These are phyloP conservation scores for Hirtodrosophila histrioides DNA, from an alignment of 2,888 invertebrate species.

Conservation along the genomic window DNA sequence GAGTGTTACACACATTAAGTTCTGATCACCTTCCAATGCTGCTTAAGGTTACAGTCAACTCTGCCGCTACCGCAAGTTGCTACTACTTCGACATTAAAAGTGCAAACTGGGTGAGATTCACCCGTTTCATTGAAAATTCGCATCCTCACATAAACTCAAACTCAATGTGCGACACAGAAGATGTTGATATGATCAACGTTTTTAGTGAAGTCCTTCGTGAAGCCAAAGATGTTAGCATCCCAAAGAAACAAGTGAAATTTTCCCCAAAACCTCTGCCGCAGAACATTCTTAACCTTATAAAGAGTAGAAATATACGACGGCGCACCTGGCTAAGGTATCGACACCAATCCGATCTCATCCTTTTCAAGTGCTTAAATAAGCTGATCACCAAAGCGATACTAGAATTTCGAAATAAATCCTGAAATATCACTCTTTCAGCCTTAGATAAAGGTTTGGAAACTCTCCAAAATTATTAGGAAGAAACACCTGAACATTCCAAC, in stretches of 20 bases:
- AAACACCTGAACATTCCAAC: conserved; percentile 17
- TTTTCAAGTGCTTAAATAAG: not conserved
- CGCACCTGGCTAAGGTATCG: no score
- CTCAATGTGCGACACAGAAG: not conserved
- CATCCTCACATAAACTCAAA: not conserved
- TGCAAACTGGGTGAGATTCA: not conserved
- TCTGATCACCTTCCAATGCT: no score
- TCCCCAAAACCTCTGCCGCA: no score
- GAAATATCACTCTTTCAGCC: conserved; percentile 11
- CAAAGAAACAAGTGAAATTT: no score
- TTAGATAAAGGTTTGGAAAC: conserved; percentile 31
- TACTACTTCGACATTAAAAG: not conserved
- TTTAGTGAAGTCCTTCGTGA: conserved; percentile 2
- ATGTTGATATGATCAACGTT: not conserved
- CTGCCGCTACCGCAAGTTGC: no score
- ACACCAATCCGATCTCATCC: no score
- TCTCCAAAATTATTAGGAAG: conserved; percentile 30
- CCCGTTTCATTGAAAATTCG: not conserved
- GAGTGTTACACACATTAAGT: no score
- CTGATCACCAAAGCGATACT: conserved; percentile 15
- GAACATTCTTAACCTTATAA: no score
- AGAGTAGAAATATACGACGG: no score
- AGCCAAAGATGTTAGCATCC: not conserved
- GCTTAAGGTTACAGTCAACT: not conserved
- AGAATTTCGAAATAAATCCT: conserved; percentile 27